Evolutionary conservation across 2,113 vertebrate species (phyloP).

Genomic region (Echinops telfairi): DNA sequence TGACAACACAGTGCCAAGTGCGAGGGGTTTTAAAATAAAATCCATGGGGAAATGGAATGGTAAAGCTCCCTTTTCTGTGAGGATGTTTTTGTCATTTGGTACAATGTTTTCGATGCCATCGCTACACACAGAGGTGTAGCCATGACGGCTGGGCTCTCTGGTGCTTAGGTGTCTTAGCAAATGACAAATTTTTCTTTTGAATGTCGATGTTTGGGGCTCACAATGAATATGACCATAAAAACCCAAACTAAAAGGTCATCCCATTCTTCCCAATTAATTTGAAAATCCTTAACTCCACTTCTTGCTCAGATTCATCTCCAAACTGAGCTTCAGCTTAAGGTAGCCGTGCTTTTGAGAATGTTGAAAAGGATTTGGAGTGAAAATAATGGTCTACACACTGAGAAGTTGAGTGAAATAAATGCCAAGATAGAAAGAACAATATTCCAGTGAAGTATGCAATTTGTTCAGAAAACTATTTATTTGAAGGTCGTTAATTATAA

Average conservation of each 20-base stretch:
- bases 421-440: slow-evolving; percentile 65
- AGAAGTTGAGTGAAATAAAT: slow-evolving; percentile 65
- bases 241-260: neutral
- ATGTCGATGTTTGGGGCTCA: neutral
- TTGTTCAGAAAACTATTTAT: slow-evolving; percentile 78
- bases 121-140: neutral
- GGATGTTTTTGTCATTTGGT: neutral
- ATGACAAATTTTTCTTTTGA: neutral
- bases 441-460: slow-evolving; percentile 75
- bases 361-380: slow-evolving; percentile 3
- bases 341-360: slow-evolving; percentile 17
- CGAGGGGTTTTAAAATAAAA: no score
- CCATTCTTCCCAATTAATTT: neutral
- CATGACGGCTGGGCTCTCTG: neutral
- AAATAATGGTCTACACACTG: slow-evolving; percentile 40
- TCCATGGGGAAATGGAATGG: no score
- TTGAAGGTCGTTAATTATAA: slow-evolving; percentile 78
- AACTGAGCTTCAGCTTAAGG: neutral
- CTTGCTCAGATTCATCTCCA: neutral
- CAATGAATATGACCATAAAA: neutral
- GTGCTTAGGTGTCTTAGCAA: neutral
- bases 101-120: neutral
- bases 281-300: neutral
- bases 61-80: no score
- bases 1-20: neutral